Conservation (phyloP, 2,797 vertebrate species). For the Sarcoramphus papa region DNA sequence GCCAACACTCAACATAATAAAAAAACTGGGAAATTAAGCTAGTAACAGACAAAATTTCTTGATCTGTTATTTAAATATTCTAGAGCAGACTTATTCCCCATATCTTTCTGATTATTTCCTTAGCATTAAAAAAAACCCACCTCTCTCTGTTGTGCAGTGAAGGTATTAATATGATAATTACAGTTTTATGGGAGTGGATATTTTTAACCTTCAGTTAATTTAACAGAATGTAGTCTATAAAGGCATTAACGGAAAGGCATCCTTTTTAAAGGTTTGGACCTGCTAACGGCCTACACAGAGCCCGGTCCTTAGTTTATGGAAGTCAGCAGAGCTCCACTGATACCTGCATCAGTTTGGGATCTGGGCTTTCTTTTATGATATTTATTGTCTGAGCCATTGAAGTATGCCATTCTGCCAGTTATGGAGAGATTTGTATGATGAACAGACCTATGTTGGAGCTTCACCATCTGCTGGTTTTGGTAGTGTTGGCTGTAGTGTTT, state of each 20-base stretch:
- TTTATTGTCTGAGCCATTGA: neutral
- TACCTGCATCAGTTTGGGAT: neutral
- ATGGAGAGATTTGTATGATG: neutral
- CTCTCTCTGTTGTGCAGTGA: neutral
- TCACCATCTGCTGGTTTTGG: neutral
- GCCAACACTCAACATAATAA: neutral
- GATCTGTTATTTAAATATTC: neutral
- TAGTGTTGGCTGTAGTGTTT: neutral
- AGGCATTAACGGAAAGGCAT: neutral
- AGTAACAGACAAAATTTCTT: slow-evolving; percentile 60
- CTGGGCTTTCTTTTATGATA: neutral
- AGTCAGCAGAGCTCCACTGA: neutral
- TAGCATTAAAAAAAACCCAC: neutral
- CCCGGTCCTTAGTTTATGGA: neutral
- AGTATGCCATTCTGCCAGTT: neutral
- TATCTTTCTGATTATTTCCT: slow-evolving; percentile 56
- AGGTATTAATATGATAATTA: slow-evolving; percentile 17
- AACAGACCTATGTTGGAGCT: neutral
- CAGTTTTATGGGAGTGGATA: slow-evolving; percentile 16
- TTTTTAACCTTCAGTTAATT: slow-evolving; percentile 33
- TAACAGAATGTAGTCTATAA: neutral
- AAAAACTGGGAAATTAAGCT: slow-evolving; percentile 40
- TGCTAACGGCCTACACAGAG: neutral
- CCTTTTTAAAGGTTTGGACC: neutral
- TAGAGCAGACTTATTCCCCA: neutral